Percentiles rank a stretch among this genome's conserved stretches.
phyloP scores from a whole-genome alignment of 1,140 invertebrate genomes.

The Mesaphorura yosii region DNA sequence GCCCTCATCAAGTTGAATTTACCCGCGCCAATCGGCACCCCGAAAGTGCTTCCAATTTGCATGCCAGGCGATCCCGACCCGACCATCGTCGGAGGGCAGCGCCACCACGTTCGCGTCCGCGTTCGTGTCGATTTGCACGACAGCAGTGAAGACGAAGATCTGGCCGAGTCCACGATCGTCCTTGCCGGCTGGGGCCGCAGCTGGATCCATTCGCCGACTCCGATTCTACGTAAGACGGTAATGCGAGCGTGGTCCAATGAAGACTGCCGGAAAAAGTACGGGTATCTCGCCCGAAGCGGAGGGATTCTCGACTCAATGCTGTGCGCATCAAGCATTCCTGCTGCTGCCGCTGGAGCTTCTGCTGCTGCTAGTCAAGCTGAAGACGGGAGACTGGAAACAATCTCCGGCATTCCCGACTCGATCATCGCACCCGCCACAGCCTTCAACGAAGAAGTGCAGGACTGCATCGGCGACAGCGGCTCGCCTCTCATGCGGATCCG shows the following conservation, averaged over 20 bases:
- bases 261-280: constrained; percentile 67
- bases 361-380: not conserved
- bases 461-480: constrained; percentile 15
- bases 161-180: too few species aligned
- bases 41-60: not conserved
- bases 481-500: constrained; percentile 9
- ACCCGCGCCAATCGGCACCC: constrained; percentile 1
- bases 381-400: not conserved
- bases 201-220: not conserved
- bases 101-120: too few species aligned
- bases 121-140: too few species aligned
- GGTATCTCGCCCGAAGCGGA: constrained; percentile 61
- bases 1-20: constrained; percentile 12
- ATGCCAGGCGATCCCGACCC: too few species aligned
- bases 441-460: not conserved
- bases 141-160: too few species aligned
- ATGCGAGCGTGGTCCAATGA: constrained; percentile 71
- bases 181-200: constrained; percentile 14
- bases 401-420: not conserved
- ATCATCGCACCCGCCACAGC: not conserved
- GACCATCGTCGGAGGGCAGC: too few species aligned
- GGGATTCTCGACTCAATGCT: constrained; percentile 17
- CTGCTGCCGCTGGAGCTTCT: not conserved
- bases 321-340: constrained; percentile 8
- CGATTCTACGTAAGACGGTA: constrained; percentile 65